Evolutionary conservation across 2,113 vertebrate species (phyloP).

Genomic region (Todiramphus saurophagus): DNA sequence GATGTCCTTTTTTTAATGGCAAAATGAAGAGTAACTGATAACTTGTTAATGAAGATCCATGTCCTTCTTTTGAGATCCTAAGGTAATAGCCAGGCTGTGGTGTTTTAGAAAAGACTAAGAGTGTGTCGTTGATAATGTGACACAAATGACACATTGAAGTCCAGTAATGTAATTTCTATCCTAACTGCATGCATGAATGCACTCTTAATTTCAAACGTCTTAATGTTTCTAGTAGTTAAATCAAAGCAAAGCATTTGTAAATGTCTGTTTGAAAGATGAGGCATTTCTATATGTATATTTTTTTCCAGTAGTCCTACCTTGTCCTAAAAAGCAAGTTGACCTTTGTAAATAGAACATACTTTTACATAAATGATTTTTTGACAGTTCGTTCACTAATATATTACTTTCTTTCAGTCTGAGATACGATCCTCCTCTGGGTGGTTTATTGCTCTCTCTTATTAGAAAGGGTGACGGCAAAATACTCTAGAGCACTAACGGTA

Average conservation of each 20-base stretch:
- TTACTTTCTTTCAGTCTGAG: conserved; percentile 6
- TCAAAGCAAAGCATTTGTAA: conserved; percentile 38
- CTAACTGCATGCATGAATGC: conserved; percentile 38
- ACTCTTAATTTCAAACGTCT: conserved; percentile 24
- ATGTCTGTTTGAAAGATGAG: conserved; percentile 37
- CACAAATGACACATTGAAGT: neutral
- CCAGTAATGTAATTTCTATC: neutral
- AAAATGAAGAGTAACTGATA: conserved; percentile 3
- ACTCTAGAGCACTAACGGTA: neutral
- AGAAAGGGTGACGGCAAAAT: neutral
- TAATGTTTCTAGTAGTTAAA: conserved; percentile 37
- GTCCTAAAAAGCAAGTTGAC: neutral
- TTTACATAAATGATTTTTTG: conserved; percentile 37
- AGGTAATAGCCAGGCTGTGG: conserved; percentile 36
- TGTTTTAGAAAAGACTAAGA: neutral
- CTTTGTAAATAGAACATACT: conserved; percentile 48
- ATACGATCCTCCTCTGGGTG: neutral
- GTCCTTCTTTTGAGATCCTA: conserved; percentile 38
- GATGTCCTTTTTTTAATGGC: conserved; percentile 5
- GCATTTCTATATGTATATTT: neutral
- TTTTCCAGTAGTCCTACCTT: conserved; percentile 28
- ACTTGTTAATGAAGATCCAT: conserved; percentile 23
- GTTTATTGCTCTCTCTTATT: neutral
- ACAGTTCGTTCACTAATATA: neutral
- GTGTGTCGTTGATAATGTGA: neutral